Base-by-base conservation (phyloP, 30 jellyfish, hydroid and myxozoan species). In the Aurelia sp. region DNA sequence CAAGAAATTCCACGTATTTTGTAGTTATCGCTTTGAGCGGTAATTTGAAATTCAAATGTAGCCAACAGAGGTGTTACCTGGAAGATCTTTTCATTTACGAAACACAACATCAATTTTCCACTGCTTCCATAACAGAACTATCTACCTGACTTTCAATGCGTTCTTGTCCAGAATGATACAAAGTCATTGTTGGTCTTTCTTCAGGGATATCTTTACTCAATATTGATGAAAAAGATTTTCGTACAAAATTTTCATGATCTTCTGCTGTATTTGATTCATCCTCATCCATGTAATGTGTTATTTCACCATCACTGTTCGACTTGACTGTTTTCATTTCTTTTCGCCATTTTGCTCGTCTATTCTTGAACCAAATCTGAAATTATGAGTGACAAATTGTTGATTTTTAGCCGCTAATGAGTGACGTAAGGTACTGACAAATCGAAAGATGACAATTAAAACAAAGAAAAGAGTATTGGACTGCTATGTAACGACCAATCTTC, bases 291-390 rank as follows among this genome's bases (percentile, higher is more conserved):
- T 70, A 84, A 20, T 84, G 93, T 58, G 76, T 50, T 23, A 76
- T 63, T 53, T 84, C 93, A 22, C 75, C 78, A 62, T 84, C 93
- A 16, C 82, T 66, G 66, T 62, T 84, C 23, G 87, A 84, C 62
- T 84, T 84, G 18, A 73, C 87, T 20, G 87, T 22, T 51, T 84
- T 84, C 93, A 84, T 77, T 48, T 86, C 95, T 37, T 86, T 86
- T 3, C 95, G 66, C 89, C 89, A 86, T 58, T 86, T 86, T 55
- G 95, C 95, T 74, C 95, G 44, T 76, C 95, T 70, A 23, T 86
- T 86, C 74, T 86, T 86, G 62, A 86, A 86, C 95, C 93, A 84
- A 33, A 84, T 84, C 93, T 84, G 51, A 10, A 19, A 84, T 10
- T 37, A 27, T 7, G 57, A 44, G 15, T 1, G 50, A 37, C 50